phyloP scores from a whole-genome alignment of 2,113 vertebrate species.

The Crotalus horridus region DNA sequence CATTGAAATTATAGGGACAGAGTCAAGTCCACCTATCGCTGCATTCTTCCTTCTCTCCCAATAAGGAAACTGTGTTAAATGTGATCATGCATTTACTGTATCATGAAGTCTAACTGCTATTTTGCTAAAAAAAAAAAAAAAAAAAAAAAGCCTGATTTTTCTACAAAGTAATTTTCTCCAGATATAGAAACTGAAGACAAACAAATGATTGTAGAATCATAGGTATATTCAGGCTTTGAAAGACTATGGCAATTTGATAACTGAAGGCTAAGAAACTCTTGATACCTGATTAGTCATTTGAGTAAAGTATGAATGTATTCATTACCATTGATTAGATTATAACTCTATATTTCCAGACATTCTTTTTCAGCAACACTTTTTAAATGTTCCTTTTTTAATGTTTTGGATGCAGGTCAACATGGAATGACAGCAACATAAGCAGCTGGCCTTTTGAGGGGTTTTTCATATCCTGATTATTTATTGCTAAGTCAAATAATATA shows the following conservation, averaged over 20 bases:
- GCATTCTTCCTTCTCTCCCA: background rate
- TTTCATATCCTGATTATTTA: background rate
- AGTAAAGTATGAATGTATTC: background rate
- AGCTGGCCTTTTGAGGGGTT: background rate
- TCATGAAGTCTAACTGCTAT: background rate
- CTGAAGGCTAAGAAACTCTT: background rate
- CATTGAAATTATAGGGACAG: background rate
- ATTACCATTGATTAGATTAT: background rate
- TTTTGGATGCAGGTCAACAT: background rate
- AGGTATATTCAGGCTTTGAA: background rate
- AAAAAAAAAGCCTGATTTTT: background rate
- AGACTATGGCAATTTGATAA: background rate
- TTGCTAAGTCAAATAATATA: conserved; percentile 21
- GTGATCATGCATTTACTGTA: background rate
- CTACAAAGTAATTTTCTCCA: background rate
- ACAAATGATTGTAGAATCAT: background rate
- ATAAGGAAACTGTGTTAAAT: background rate
- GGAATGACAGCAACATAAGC: conserved; percentile 12
- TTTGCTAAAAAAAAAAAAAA: background rate
- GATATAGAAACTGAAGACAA: background rate
- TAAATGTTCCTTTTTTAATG: background rate
- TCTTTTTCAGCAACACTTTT: background rate
- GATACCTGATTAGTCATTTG: background rate
- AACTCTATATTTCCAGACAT: background rate
- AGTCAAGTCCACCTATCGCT: background rate